Evolutionary conservation across 2,113 vertebrate genomes (phyloP).

Genomic region (Chauna torquata): DNA sequence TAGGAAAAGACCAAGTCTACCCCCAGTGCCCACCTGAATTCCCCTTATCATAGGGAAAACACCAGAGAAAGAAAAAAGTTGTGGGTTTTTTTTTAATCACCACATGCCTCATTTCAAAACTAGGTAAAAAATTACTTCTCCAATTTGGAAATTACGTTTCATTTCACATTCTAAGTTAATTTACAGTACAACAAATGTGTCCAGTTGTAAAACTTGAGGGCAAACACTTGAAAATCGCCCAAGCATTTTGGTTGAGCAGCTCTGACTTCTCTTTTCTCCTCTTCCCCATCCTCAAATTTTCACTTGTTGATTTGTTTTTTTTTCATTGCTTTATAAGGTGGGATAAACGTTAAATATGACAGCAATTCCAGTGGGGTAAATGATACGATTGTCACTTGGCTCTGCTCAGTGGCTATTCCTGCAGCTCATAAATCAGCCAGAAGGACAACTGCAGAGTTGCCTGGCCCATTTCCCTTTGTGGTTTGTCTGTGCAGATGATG

Average conservation of each 20-base stretch:
- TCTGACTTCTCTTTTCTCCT: background rate
- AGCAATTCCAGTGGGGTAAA: background rate
- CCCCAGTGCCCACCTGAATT: background rate
- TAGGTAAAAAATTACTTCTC: slow-evolving; percentile 12
- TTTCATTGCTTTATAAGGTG: background rate
- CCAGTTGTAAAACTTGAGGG: background rate
- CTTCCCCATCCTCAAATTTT: slow-evolving; percentile 25
- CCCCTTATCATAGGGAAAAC: background rate
- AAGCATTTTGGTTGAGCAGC: background rate
- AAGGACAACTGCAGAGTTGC: background rate
- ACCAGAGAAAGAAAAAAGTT: background rate
- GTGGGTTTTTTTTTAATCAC: background rate
- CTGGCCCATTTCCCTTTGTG: background rate
- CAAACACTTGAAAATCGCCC: slow-evolving; percentile 17
- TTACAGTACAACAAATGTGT: background rate
- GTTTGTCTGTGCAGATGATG: background rate
- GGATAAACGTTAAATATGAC: slow-evolving; percentile 14
- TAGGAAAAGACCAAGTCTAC: background rate
- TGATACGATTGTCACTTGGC: background rate
- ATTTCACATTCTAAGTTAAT: slow-evolving; percentile 4
- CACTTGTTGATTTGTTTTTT: background rate
- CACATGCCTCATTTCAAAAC: background rate
- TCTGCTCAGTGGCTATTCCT: background rate
- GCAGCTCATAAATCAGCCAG: background rate
- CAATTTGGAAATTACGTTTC: background rate